Conservation (phyloP, 2,797 vertebrate genomes). For the Sebastes minor region DNA sequence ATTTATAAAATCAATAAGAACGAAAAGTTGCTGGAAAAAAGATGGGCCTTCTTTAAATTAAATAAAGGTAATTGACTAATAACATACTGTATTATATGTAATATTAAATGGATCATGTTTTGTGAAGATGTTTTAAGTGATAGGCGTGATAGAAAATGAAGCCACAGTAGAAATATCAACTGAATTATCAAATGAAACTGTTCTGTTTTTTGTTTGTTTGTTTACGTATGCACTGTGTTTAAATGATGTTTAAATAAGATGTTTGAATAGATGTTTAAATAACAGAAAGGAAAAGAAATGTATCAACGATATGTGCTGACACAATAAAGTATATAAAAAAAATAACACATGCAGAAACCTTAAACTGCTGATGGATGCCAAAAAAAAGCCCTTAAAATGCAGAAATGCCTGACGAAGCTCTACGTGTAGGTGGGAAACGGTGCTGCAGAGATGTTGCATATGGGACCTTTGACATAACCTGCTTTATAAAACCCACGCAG, state of each 20-base stretch:
- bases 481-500: constrained; percentile 55
- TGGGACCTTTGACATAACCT: constrained; percentile 55
- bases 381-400: neutral
- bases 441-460: constrained; percentile 49
- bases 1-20: too few species aligned
- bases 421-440: constrained; percentile 13
- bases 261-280: too few species aligned
- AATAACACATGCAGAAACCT: neutral
- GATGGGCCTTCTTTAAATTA: too few species aligned
- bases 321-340: neutral
- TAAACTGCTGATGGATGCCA: neutral
- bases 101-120: neutral
- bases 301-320: neutral
- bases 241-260: too few species aligned
- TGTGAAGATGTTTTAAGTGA: neutral
- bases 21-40: too few species aligned
- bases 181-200: too few species aligned
- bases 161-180: neutral
- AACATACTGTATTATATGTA: too few species aligned
- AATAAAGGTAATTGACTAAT: too few species aligned
- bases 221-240: neutral
- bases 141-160: neutral
- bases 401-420: constrained; percentile 28
- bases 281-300: neutral
- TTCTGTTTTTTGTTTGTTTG: neutral